phyloP scores from a whole-genome alignment of 2,113 vertebrate genomes.

The Nannospalax galili region DNA sequence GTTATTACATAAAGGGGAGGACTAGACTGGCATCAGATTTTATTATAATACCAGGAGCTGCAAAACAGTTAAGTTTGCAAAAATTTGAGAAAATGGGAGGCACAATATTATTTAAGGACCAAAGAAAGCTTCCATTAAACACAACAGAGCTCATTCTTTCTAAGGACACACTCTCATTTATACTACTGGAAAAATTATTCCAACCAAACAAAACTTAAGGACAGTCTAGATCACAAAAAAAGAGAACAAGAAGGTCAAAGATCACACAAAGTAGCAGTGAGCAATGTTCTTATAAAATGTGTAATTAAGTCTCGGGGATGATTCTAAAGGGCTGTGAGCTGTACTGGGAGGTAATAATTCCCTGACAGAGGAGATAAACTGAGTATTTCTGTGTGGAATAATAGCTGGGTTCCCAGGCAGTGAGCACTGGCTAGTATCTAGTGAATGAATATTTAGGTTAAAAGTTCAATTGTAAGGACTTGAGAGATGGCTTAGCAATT shows the following conservation, averaged over 20 bases:
- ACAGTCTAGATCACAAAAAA: neutral
- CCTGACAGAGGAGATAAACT: neutral
- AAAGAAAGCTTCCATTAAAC: neutral
- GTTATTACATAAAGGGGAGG: neutral
- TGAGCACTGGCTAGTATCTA: neutral
- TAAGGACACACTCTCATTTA: neutral
- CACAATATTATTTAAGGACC: neutral
- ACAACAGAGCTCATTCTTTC: neutral
- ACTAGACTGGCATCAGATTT: neutral
- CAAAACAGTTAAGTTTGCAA: neutral
- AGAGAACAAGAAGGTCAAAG: neutral
- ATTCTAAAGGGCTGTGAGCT: neutral
- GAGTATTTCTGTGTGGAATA: neutral
- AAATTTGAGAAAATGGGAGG: neutral
- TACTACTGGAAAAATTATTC: neutral
- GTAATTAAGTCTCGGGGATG: neutral
- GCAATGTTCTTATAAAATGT: neutral
- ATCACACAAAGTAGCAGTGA: neutral
- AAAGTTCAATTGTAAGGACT: neutral
- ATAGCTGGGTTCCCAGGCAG: neutral
- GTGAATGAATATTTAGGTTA: neutral
- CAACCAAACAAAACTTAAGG: neutral
- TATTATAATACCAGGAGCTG: neutral
- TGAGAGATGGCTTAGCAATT: too few species aligned
- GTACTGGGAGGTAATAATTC: neutral